These are phyloP conservation scores for Nesoenas mayeri DNA, from an alignment of 2,113 vertebrate species.

Conservation along the genomic window DNA sequence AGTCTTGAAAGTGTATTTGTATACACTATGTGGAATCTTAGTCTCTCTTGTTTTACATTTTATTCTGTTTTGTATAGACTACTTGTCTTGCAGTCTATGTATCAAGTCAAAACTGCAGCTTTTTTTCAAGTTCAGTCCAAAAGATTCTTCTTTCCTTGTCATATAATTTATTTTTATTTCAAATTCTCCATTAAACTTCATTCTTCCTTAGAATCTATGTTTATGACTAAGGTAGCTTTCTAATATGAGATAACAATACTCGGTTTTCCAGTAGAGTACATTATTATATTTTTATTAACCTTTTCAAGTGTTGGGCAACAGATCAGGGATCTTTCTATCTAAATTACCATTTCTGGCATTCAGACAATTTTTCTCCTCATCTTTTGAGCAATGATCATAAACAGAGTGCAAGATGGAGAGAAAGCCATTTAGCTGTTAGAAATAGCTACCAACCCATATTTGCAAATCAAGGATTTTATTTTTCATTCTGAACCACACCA, in stretches of 20 bases:
- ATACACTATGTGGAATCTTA: neutral
- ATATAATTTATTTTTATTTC: slow-evolving; percentile 33
- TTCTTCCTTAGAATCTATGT: neutral
- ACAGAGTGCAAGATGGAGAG: neutral
- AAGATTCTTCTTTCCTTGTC: neutral
- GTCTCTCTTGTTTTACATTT: neutral
- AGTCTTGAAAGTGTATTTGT: neutral
- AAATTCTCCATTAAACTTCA: neutral
- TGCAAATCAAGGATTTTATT: neutral
- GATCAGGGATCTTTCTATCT: neutral
- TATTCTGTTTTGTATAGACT: neutral
- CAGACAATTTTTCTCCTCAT: neutral
- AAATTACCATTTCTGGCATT: neutral
- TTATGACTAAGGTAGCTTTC: slow-evolving; percentile 4
- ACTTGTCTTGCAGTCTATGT: neutral
- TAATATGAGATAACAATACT: neutral
- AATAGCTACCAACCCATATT: neutral
- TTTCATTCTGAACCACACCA: neutral
- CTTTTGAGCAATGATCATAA: neutral
- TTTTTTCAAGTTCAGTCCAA: neutral
- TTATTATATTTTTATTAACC: neutral
- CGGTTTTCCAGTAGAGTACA: neutral
- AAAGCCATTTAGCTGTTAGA: neutral
- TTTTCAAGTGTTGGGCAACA: neutral
- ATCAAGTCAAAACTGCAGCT: neutral